Percentiles rank a stretch among this genome's conserved stretches.
phyloP scores from a whole-genome alignment of 2,113 vertebrate genomes.

The Lutjanus erythropterus region DNA sequence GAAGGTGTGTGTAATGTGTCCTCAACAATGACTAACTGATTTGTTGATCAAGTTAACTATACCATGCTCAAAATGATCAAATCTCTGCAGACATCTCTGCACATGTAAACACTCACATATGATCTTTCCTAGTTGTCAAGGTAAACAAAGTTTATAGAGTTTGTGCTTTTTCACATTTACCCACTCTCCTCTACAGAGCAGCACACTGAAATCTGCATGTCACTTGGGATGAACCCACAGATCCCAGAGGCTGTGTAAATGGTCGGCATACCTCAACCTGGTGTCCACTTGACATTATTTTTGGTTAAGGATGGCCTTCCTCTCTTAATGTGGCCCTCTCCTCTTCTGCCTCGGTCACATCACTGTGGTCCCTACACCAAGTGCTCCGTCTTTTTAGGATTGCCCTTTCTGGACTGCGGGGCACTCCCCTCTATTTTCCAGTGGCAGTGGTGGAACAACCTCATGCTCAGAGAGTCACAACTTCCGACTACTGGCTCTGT shows the following conservation, averaged over 20 bases:
- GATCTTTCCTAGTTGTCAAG: background rate
- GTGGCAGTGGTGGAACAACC: constrained; percentile 10
- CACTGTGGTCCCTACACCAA: constrained; percentile 10
- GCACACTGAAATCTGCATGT: background rate
- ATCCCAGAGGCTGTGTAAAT: background rate
- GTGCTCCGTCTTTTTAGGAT: constrained; percentile 27
- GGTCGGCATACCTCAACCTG: background rate
- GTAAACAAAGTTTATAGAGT: background rate
- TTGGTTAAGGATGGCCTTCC: background rate
- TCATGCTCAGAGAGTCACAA: constrained; percentile 17
- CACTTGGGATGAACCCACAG: background rate
- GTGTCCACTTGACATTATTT: background rate
- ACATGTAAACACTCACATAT: constrained; percentile 1
- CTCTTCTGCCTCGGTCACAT: background rate
- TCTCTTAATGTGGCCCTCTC: constrained; percentile 15
- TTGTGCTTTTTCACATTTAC: background rate
- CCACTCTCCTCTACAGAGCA: background rate
- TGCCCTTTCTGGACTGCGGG: constrained; percentile 6
- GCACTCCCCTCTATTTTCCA: background rate
- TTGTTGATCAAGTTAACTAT: background rate
- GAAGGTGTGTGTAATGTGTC: background rate
- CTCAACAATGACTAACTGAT: background rate
- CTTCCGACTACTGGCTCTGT: background rate
- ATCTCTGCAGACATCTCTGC: background rate
- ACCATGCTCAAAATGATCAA: background rate